Evolutionary conservation across 2,113 vertebrate genomes (phyloP), one percentile per base, ranked within the genome.

Genomic region (Heterotilapia buettikoferi): DNA sequence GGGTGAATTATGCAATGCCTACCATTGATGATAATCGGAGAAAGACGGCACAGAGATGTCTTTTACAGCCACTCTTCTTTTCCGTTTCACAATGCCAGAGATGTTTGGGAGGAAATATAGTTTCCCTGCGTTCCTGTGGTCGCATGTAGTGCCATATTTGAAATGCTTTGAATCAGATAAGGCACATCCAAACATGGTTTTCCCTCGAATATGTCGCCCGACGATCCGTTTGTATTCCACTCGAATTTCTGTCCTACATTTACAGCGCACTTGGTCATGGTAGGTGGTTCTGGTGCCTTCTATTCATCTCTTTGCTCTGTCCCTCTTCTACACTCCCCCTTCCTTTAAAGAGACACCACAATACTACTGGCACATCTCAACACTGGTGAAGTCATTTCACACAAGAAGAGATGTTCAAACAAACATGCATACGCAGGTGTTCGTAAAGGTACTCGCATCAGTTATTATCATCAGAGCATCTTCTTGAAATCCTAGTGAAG

Each of bases 271-370:
- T 95, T 92, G 94, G 92, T 93, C 94, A 94, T 94, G 93, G 94
- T 95, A 93, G 94, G 93, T 92, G 95, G 90, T 96, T 96, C 95
- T 96, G 93, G 94, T 96, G 92, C 94, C 93, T 96, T 95, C 95
- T 94, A 96, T 95, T 96, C 94, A 96, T 96, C 94, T 93, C 94
- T 93, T 90, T 90, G 88, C 92, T 95, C 94, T 86, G 93, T 94
- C 88, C 93, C 88, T 92, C 88, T 91, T 87, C 89, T 87, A 94
- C 95, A 95, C 95, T 95, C 95, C 95, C 95, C 94, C 94, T 95
- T 95, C 91, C 94, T 95, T 96, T 96, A 96, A 96, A 96, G 95
- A 95, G 94, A 96, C 95, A 95, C 88, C 29, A 90, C 94, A 90
- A 83, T 89, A 92, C 90, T 95, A 93, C 92, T 85, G 83, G 54